Base-by-base conservation (phyloP, 2,113 vertebrate genomes). In the Arvicanthis niloticus region DNA sequence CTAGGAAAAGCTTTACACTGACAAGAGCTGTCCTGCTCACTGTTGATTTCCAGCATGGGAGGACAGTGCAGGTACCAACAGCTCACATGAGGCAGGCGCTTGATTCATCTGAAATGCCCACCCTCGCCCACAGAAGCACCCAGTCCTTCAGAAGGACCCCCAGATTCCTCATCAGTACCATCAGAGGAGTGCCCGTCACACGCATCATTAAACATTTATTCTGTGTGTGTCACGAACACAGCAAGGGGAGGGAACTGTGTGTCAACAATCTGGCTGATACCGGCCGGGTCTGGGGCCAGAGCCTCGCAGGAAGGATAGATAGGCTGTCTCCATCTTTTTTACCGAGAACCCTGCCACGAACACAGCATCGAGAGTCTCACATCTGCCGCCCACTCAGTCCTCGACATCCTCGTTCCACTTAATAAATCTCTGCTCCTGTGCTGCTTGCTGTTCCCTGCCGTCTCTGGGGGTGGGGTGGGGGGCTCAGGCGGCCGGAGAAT, bases 391-490 rank as follows among this genome's bases (percentile, higher is more conserved):
- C 40, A 34, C 4, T 76, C 45, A 73, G 56, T 45, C 77, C 45
- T 91, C 22, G 42, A n/a, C 37, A 0, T 0, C 19, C 56, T 62
- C 56, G 8, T 7, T 53, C 45, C 22, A 4, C 48, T 76, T 21
- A 56, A 62, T 48, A 68, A 56, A 34, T 5, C 75, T 12, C 3
- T 58, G 3, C n/a, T 48, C 17, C 82, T 29, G 42, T 29, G 15
- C 42, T 17, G 1, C 2, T 29, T 29, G 21, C 65, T 2, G 1
- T 22, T 13, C 45, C 53, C 8, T 16, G 10, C 42, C 3, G 0
- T 80, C 29, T 22, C 62, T 7, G 11, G 48, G n/a, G n/a, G n/a
- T n/a, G n/a, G n/a, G 37, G 68, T 19, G 17, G 11, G 34, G 82
- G 19, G 45, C 65, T 12, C 48, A 77, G 24, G 40, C 21, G 15